Evolutionary conservation across 2,113 vertebrate genomes (phyloP).

Genomic region (Epinephelus fuscoguttatus): DNA sequence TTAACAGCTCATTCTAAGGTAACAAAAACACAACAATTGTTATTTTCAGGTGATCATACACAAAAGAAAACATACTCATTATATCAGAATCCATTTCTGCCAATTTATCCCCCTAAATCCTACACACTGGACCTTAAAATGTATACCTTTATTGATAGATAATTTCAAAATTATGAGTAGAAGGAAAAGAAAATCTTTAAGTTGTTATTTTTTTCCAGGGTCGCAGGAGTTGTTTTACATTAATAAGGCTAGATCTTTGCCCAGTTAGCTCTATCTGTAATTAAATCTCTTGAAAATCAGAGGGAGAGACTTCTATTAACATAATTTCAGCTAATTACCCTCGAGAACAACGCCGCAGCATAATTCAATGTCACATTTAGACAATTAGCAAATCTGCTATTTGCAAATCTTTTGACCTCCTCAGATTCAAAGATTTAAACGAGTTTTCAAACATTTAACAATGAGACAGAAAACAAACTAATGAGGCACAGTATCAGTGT

Average conservation of each 20-base stretch:
- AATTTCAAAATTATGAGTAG: neutral
- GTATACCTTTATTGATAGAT: neutral
- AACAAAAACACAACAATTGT: too few relatives aligned
- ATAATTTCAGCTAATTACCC: conserved; percentile 47
- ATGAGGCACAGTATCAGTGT: conserved; percentile 9
- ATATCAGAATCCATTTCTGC: too few relatives aligned
- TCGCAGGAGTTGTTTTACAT: conserved; percentile 14
- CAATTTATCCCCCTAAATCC: too few relatives aligned
- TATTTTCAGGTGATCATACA: too few relatives aligned
- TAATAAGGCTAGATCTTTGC: conserved; percentile 12
- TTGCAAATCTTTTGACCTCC: conserved; percentile 38
- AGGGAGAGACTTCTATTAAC: conserved; percentile 26
- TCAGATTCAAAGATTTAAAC: conserved; percentile 25
- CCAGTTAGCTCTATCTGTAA: conserved; percentile 46
- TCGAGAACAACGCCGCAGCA: conserved; percentile 30
- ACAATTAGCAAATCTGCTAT: conserved; percentile 42
- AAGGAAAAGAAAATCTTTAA: neutral
- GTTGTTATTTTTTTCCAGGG: neutral
- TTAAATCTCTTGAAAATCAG: conserved; percentile 52
- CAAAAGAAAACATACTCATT: too few relatives aligned
- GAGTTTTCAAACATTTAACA: conserved; percentile 3
- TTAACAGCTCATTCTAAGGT: too few relatives aligned
- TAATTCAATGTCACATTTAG: conserved; percentile 43
- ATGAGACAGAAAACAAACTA: conserved; percentile 7
- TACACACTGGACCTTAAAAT: neutral